Evolutionary conservation across 1,140 invertebrate genomes (phyloP).

Genomic region (Orchesella cincta): DNA sequence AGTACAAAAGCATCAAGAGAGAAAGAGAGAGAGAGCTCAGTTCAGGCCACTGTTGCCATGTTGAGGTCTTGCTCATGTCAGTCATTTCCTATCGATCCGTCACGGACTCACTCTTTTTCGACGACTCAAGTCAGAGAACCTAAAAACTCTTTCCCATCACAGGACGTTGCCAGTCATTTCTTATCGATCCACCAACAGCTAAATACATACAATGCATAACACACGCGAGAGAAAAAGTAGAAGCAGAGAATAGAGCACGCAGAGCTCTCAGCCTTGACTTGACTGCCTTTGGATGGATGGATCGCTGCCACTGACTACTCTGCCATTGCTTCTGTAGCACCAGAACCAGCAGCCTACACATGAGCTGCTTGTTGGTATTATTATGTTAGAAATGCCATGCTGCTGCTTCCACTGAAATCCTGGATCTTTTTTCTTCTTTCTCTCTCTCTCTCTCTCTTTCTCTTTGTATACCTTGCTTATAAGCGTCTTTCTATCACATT

Average conservation of each 20-base stretch:
- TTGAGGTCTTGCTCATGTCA: slow-evolving; percentile 50
- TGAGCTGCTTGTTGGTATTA: slow-evolving; percentile 7
- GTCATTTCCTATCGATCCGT: slow-evolving; percentile 49
- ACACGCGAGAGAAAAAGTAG: background rate
- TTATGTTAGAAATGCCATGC: slow-evolving; percentile 12
- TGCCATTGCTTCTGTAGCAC: too few relatives aligned
- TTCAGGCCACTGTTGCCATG: slow-evolving; percentile 46
- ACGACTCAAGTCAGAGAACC: slow-evolving; percentile 17
- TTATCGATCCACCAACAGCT: slow-evolving; percentile 39
- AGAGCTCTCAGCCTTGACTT: background rate
- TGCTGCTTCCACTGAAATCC: slow-evolving; percentile 1
- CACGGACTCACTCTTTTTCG: slow-evolving; percentile 40
- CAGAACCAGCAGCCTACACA: too few relatives aligned
- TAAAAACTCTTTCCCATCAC: slow-evolving; percentile 27
- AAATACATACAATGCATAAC: slow-evolving; percentile 11
- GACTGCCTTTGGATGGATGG: slow-evolving; percentile 19
- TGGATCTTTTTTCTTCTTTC: slow-evolving; percentile 7
- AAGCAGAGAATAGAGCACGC: background rate
- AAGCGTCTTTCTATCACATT: too few relatives aligned
- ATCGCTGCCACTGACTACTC: slow-evolving; percentile 25
- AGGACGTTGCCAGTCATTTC: slow-evolving; percentile 49
- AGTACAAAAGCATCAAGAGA: background rate
- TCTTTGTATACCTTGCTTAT: background rate
- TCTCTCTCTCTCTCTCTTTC: background rate
- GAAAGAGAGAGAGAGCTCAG: background rate